phyloP scores from a whole-genome alignment of 1,140 invertebrate species.

The Drosophila tani region DNA sequence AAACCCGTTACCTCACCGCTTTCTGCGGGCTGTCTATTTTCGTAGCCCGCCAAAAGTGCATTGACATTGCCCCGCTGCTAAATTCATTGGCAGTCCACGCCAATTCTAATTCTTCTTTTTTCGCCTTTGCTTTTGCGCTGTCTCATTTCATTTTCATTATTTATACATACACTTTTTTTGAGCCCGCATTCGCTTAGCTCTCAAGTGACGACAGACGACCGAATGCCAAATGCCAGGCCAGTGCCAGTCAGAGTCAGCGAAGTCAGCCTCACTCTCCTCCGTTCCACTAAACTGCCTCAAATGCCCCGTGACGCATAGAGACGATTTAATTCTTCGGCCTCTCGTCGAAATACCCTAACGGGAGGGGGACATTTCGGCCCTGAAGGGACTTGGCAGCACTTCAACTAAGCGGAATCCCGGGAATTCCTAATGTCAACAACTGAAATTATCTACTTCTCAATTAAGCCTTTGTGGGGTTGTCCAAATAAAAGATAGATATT shows the following conservation, averaged over 20 bases:
- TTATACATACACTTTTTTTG: conserved; percentile 25
- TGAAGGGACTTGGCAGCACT: conserved; percentile 10
- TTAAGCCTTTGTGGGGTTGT: neutral
- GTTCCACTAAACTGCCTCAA: conserved; percentile 63
- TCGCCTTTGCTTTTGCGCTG: conserved; percentile 21
- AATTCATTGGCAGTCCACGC: conserved; percentile 74
- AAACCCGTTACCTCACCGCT: conserved; percentile 15
- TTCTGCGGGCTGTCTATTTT: conserved; percentile 51
- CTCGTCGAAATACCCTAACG: conserved; percentile 32
- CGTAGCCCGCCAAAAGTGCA: conserved; percentile 60
- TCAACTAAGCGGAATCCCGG: conserved; percentile 8
- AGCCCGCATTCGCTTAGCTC: conserved; percentile 62
- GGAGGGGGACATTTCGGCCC: neutral
- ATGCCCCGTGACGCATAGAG: conserved; percentile 72
- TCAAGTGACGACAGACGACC: conserved; percentile 59
- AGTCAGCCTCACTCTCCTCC: conserved; percentile 49
- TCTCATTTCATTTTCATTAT: conserved; percentile 23
- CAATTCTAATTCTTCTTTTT: conserved; percentile 70
- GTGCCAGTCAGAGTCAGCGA: conserved; percentile 40
- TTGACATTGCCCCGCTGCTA: conserved; percentile 75
- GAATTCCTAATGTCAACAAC: conserved; percentile 14
- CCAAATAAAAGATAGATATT: neutral
- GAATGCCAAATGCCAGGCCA: conserved; percentile 65
- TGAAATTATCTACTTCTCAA: conserved; percentile 1
- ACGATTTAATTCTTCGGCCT: conserved; percentile 61